Percentiles rank a stretch among this genome's conserved stretches.
These are phyloP conservation scores for Sanderia malayensis DNA, from an alignment of 30 jellyfish, hydroid and myxozoan genomes.

Conservation along the genomic window DNA sequence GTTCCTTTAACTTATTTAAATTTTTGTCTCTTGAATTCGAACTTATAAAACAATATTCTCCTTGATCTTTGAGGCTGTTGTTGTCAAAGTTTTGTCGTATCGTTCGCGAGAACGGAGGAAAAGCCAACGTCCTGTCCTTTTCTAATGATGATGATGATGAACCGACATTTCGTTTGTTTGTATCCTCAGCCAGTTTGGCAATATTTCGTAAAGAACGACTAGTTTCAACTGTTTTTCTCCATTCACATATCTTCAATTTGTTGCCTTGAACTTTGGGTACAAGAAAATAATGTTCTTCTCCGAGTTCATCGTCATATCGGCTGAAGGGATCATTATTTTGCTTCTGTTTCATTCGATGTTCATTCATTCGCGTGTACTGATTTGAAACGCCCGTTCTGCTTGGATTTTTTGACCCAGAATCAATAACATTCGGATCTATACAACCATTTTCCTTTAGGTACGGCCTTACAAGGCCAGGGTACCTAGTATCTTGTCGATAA, in stretches of 20 bases:
- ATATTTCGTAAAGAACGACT: constrained; percentile 66
- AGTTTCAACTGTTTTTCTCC: constrained; percentile 67
- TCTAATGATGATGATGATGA: no score
- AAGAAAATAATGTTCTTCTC: constrained; percentile 71
- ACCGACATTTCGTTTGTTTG: constrained; percentile 24
- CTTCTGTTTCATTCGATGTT: constrained; percentile 56
- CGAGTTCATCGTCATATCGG: constrained; percentile 69
- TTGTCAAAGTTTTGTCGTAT: not conserved
- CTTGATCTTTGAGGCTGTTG: constrained; percentile 15
- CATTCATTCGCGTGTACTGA: constrained; percentile 61
- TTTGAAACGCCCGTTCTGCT: constrained; percentile 10
- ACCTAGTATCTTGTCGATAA: constrained; percentile 21
- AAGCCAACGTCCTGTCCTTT: constrained; percentile 50
- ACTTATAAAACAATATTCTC: constrained; percentile 72
- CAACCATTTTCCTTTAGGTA: constrained; percentile 45
- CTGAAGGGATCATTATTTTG: constrained; percentile 69
- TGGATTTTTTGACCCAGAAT: constrained; percentile 27
- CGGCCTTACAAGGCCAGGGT: constrained; percentile 79
- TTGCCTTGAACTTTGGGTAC: constrained; percentile 42
- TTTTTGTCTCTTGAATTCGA: constrained; percentile 29
- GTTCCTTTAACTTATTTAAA: constrained; percentile 8
- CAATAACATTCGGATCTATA: constrained; percentile 34
- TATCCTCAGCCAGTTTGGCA: constrained; percentile 57
- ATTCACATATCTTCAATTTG: constrained; percentile 34
- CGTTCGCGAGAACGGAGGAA: constrained; percentile 70